Percentiles rank a stretch among this genome's conserved stretches.
These are phyloP conservation scores for Sphaeridia pumilis DNA, from an alignment of 2,888 invertebrate species.

Conservation along the genomic window DNA sequence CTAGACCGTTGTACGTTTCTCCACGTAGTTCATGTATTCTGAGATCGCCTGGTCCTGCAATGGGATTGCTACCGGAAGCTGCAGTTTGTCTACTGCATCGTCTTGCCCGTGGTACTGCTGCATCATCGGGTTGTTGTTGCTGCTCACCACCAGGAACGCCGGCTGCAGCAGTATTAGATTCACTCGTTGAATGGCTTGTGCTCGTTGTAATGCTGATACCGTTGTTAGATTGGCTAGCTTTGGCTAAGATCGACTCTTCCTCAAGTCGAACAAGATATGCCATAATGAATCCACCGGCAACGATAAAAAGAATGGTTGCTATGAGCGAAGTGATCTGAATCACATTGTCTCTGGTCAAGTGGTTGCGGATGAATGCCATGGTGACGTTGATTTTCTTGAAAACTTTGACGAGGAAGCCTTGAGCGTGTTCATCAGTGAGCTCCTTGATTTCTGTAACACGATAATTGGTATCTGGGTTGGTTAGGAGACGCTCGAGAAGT, in stretches of 20 bases:
- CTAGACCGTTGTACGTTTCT: conserved; percentile 90
- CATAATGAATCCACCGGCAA: conserved; percentile 72
- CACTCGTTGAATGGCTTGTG: conserved; percentile 5
- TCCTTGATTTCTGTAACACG: conserved; percentile 45
- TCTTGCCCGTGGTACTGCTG: neutral
- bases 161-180: neutral
- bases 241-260: conserved; percentile 28
- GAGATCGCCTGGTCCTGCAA: conserved; percentile 50
- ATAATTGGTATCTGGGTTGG: conserved; percentile 8
- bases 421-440: conserved; percentile 64
- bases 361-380: conserved; percentile 58
- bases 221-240: conserved; percentile 21
- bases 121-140: neutral
- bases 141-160: neutral
- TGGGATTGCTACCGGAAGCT: conserved; percentile 22
- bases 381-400: conserved; percentile 54
- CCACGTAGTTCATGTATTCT: conserved; percentile 81
- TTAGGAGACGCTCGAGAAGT: conserved; percentile 53
- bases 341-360: conserved; percentile 62
- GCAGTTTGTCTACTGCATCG: conserved; percentile 39
- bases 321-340: conserved; percentile 65
- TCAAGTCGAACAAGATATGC: conserved; percentile 53
- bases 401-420: conserved; percentile 57
- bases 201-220: conserved; percentile 12
- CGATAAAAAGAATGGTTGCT: conserved; percentile 63